phyloP scores from a whole-genome alignment of 1,140 invertebrate genomes.

The Drosophila neocordata region DNA sequence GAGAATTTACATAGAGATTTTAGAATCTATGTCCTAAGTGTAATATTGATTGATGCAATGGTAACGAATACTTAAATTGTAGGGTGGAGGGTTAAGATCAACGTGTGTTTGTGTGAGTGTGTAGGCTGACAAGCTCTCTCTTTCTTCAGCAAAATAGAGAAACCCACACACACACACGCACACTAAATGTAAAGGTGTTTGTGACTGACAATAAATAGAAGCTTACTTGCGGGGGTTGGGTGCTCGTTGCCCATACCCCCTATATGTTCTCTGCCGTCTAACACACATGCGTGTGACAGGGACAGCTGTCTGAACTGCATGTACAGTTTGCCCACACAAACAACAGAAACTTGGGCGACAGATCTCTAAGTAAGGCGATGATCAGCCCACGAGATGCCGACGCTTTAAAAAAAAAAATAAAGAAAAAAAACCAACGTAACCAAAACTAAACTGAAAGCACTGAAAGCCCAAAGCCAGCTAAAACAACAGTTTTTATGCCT shows the following conservation, averaged over 20 bases:
- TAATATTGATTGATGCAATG: conserved; percentile 52
- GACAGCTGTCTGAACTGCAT: conserved; percentile 60
- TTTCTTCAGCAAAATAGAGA: conserved; percentile 36
- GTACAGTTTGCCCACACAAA: conserved; percentile 76
- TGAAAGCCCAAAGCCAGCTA: conserved; percentile 49
- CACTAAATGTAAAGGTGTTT: conserved; percentile 54
- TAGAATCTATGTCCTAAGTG: not conserved
- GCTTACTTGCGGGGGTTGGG: conserved; percentile 69
- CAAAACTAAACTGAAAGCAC: conserved; percentile 35
- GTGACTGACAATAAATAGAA: conserved; percentile 55
- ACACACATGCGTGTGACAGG: conserved; percentile 38
- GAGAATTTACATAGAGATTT: not conserved
- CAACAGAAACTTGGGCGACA: conserved; percentile 67
- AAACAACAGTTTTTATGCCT: conserved; percentile 58
- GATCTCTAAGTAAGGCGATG: conserved; percentile 80
- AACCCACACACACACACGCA: conserved; percentile 38
- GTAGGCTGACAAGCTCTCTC: conserved; percentile 16
- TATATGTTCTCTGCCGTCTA: conserved; percentile 15
- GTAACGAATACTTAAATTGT: not conserved
- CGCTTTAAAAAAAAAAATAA: conserved; percentile 33
- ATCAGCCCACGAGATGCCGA: conserved; percentile 64
- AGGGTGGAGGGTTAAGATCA: conserved; percentile 41
- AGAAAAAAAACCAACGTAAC: conserved; percentile 18
- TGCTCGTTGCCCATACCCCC: conserved; percentile 26
- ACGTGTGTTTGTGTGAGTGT: conserved; percentile 14